These are phyloP conservation scores for Dione juno DNA, from an alignment of 2,888 invertebrate species.

Conservation along the genomic window DNA sequence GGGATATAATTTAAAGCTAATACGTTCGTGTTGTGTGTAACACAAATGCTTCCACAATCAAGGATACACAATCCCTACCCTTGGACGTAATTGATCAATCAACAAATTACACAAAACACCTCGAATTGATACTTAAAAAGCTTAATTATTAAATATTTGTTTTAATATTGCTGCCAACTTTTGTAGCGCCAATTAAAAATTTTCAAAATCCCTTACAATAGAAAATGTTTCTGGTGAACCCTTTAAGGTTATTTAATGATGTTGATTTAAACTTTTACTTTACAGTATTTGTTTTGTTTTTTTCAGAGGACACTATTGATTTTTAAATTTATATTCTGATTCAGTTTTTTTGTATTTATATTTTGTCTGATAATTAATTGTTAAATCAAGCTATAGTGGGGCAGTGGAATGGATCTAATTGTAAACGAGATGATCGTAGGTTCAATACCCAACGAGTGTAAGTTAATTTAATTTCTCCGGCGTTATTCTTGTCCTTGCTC, in stretches of 20 bases:
- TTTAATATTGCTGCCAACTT: conserved; percentile 20
- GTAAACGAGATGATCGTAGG: no score
- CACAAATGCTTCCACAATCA: neutral
- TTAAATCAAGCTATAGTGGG: no score
- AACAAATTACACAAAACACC: conserved; percentile 1
- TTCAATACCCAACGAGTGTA: no score
- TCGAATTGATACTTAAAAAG: neutral
- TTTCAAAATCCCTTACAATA: conserved; percentile 31
- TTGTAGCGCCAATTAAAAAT: conserved; percentile 42
- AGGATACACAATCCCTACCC: neutral
- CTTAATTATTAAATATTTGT: conserved; percentile 22
- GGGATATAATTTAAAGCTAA: no score
- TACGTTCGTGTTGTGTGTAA: no score
- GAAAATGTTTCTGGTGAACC: conserved; percentile 19
- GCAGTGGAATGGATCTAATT: no score
- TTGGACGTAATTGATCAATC: neutral
- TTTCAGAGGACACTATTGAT: conserved; percentile 5
- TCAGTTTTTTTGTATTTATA: no score
- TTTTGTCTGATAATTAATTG: no score
- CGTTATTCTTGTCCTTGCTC: no score
- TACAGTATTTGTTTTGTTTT: neutral
- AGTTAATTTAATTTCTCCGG: no score
- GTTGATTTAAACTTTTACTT: conserved; percentile 22
- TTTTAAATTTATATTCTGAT: neutral
- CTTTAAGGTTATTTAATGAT: conserved; percentile 27